Evolutionary conservation across 1,140 invertebrate genomes (phyloP), one percentile per base, ranked within the genome.

Genomic region (Papilio dardanus): DNA sequence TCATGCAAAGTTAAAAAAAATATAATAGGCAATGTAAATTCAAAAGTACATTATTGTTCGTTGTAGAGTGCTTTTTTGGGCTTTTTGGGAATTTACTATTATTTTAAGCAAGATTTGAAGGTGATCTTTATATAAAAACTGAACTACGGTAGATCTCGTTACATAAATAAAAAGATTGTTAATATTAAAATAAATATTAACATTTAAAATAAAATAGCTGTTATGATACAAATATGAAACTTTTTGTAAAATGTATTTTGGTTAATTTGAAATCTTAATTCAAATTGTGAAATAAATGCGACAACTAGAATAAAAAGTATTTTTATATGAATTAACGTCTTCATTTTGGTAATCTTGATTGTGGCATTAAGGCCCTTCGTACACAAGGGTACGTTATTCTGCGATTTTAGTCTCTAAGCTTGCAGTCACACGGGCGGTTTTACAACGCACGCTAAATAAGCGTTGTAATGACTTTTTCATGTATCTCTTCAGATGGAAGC

Each of bases 271-370:
- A 69, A 7, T 73, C 16, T 58, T 14, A 46, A 69, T 24, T 35
- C 7, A n/a, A 67, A 69, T 24, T 37, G 67, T 69, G 35, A 28
- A 69, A 37, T n/a, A 42, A 62, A 28, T 62, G n/a, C 30, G 19
- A 21, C n/a, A 42, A 37, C n/a, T 69, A 69, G 24, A 8, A 69
- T 40, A 33, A 58, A 73, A 73, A 58, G 28, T 73, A 73, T 73
- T 73, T 73, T 73, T 73, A 35, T 73, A 73, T 33, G 42, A 73
- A 73, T 31, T 3, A 71, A 67, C 5, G 31, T 14, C 54, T 58
- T 58, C 24, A 14, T 54, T 54, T 58, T 73, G 6, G 50, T 12
- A 30, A 4, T 69, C 33, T 54, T 16, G 30, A 19, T 33, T 33
- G 50, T 54, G 71, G 28, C 71, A 58, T 73, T 33, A 28, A n/a